Conservation (phyloP, 2,797 vertebrate genomes). For the Glyptemys insculpta region DNA sequence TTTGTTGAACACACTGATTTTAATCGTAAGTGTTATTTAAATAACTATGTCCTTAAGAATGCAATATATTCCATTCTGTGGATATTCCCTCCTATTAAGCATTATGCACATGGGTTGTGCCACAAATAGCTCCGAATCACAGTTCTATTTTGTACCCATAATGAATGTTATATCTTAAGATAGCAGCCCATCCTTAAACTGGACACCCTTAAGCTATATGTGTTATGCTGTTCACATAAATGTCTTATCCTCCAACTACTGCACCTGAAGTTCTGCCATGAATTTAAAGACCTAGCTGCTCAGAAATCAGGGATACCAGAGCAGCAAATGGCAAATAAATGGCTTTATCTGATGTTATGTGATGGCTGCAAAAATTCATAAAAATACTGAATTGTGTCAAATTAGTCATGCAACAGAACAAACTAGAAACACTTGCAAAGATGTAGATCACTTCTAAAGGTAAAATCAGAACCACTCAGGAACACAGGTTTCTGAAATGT, state of each 20-base stretch:
- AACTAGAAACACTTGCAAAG: not conserved
- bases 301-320: conserved; percentile 54
- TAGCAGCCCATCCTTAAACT: conserved; percentile 2
- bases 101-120: conserved; percentile 1
- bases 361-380: conserved; percentile 44
- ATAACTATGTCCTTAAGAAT: not conserved
- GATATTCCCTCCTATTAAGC: conserved; percentile 5
- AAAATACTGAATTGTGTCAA: conserved; percentile 59
- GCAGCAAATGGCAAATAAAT: conserved; percentile 9
- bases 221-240: conserved; percentile 36
- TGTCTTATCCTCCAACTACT: conserved; percentile 4
- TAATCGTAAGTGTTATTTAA: not conserved
- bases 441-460: conserved; percentile 37
- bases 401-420: conserved; percentile 38
- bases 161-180: conserved; percentile 16
- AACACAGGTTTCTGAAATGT: conserved; percentile 51
- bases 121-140: conserved; percentile 37
- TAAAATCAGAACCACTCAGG: conserved; percentile 11
- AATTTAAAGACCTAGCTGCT: conserved; percentile 44
- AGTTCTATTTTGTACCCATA: conserved; percentile 22
- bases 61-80: not conserved
- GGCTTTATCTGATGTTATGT: conserved; percentile 53
- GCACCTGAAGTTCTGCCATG: conserved; percentile 10
- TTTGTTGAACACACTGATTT: not conserved
- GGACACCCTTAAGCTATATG: conserved; percentile 2